Percentiles rank a stretch among this genome's conserved stretches.
Conservation (phyloP, 1,140 invertebrate genomes). For the Mesaphorura yosii region DNA sequence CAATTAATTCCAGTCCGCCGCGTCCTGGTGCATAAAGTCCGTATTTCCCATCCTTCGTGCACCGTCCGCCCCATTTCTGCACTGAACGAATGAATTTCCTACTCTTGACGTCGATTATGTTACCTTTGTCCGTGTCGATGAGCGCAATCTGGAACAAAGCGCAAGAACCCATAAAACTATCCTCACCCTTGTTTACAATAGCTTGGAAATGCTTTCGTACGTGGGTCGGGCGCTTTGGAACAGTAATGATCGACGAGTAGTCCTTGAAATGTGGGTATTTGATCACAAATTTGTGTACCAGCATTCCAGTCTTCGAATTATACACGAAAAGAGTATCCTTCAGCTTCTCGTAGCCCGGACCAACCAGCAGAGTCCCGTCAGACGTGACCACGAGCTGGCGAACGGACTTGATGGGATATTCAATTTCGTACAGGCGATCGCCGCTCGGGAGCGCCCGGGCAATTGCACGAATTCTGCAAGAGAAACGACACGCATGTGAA, state of each 20-base stretch:
- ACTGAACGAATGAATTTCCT: slow-evolving; percentile 63
- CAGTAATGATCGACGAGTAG: slow-evolving; percentile 17
- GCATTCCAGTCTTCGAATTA: slow-evolving; percentile 65
- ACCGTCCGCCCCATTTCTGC: slow-evolving; percentile 71
- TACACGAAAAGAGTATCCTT: slow-evolving; percentile 74
- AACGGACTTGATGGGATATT: slow-evolving; percentile 61
- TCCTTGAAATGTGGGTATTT: slow-evolving; percentile 48
- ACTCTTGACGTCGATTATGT: slow-evolving; percentile 66
- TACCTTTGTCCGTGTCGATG: slow-evolving; percentile 80
- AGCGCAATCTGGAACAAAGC: slow-evolving; percentile 55
- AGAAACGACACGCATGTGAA: slow-evolving; percentile 15
- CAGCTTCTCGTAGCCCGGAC: slow-evolving; percentile 68
- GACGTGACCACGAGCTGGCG: slow-evolving; percentile 63
- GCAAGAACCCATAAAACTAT: neutral
- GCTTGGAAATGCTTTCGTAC: neutral
- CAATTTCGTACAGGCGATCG: slow-evolving; percentile 64
- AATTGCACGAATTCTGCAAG: slow-evolving; percentile 31
- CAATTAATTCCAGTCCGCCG: slow-evolving; percentile 82
- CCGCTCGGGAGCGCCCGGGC: slow-evolving; percentile 44
- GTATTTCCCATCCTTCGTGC: slow-evolving; percentile 74
- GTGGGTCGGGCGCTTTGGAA: slow-evolving; percentile 27
- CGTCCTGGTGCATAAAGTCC: slow-evolving; percentile 84
- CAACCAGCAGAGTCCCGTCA: slow-evolving; percentile 63
- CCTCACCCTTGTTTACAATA: neutral
- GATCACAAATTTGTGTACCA: slow-evolving; percentile 60